Conservation (phyloP, 2,113 vertebrate species). For the Willisornis vidua region DNA sequence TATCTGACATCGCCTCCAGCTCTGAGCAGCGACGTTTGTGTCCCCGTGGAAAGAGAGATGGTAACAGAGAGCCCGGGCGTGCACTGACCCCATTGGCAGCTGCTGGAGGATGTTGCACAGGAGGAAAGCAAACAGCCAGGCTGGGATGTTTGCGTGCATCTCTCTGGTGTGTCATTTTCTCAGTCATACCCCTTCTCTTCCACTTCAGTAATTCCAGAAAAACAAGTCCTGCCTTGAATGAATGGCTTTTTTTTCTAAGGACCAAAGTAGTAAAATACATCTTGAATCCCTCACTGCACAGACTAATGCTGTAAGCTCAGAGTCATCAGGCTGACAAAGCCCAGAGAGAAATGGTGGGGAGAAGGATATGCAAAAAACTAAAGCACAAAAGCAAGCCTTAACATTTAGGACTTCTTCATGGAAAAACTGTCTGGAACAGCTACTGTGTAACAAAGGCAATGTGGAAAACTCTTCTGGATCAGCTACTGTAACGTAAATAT, state of each 20-base stretch:
- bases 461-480: background rate
- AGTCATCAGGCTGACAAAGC: background rate
- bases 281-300: background rate
- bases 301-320: background rate
- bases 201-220: background rate
- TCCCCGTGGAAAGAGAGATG: background rate
- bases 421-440: background rate
- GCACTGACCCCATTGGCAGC: background rate
- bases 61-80: background rate
- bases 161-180: background rate
- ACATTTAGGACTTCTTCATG: background rate
- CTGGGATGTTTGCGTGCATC: background rate
- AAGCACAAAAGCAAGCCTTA: background rate
- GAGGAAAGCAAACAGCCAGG: background rate
- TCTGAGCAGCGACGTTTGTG: background rate
- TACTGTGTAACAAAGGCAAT: background rate
- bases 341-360: background rate
- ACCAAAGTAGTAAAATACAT: background rate
- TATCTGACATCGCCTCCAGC: background rate
- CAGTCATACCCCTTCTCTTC: background rate
- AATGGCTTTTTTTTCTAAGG: background rate
- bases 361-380: background rate
- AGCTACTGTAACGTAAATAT: background rate
- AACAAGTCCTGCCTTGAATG: constrained; percentile 10
- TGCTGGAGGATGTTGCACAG: background rate